Base-by-base conservation (phyloP, 2,797 vertebrate genomes). In the Siniperca scherzeri region DNA sequence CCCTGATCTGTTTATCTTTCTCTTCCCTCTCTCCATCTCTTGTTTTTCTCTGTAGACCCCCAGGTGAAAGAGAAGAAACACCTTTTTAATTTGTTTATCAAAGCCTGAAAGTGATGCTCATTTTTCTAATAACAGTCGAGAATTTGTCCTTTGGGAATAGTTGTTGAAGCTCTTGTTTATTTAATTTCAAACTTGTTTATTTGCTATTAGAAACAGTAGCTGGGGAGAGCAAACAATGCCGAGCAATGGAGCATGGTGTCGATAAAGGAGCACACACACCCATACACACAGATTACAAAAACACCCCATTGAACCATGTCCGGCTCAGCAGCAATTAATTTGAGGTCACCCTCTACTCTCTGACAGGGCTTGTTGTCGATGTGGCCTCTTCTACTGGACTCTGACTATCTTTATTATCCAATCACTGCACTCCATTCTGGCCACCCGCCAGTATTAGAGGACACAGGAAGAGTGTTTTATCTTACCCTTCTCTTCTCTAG, bases 11-110 rank as follows among this genome's bases (percentile, higher is more conserved):
- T 85, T 91, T 88, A 83, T 83, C 80, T 84, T 82, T 81, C 65
- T 64, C 27, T 52, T 80, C 52, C 70, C 61, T 48, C 62, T 67
- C 65, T 67, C 38, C 30, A 14, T 33, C 50, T 79, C 76, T 82
- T 74, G 62, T 80, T 83, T 87, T 77, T 36, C 71, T 70, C 79
- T 14, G 55, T 77, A 62, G 36, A 64, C 74, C 89, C 76, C 46
- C 10, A 86, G 86, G 86, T 81, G 40, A 87, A 89, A 77, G 68
- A 74, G 55, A 75, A 82, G 77, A 86, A 90, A 81, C 89, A 89
- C 91, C 83, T 87, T 90, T 93, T 91, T 91, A 93, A 93, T 93
- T 92, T 88, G 87, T 89, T 90, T 74, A 93, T 93, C 88, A 91
- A 81, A 83, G 90, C 88, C 79, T 88, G 61, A 91, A 90, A 92